Base-by-base conservation (phyloP, 2,797 vertebrate genomes). In the Podarcis siculus region DNA sequence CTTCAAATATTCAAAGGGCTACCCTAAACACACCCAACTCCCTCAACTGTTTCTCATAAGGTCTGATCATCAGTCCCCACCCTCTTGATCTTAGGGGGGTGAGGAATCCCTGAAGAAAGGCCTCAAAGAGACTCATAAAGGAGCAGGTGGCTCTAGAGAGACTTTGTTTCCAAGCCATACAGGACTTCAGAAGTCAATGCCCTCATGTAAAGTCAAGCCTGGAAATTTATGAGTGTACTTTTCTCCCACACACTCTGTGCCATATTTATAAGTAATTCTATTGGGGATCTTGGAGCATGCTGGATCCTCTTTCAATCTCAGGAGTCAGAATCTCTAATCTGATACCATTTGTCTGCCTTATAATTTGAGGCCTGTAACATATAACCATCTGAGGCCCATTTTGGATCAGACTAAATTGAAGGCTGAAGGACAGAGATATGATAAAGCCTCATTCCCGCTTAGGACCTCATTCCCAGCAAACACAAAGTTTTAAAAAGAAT, bases 381-480 rank as follows among this genome's bases (percentile, higher is more conserved):
- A 5, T 58, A 5, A 19, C 13, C 69, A 49, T 71, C 7, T 13
- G 1, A 1, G 35, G 32, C 72, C 49, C 32, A 76, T 15, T 27
- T 71, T 10, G 19, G 27, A 39, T 5, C 8, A 6, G 30, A 37
- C 39, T 32, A 32, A 67, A 67, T 3, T 12, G 42, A 82, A 2
- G 3, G 0, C 15, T 37, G 13, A 69, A 32, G n/a, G 30, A 23
- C 13, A 45, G 21, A 75, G 30, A 75, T 64, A 25, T 64, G 69
- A 61, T 19, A 35, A 12, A 7, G 17, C 21, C 72, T 19, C 15
- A 17, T 75, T 21, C 39, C 27, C 12, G n/a, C 17, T 49, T 30
- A 6, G 39, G 71, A 66, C 6, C 76, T 42, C 0, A 0, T 58
- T 39, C 5, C n/a, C 45, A 15, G 78, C 2, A 2, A 8, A 27